Conservation (phyloP, 2,113 vertebrate species). For the Dryoscopus gambensis region DNA sequence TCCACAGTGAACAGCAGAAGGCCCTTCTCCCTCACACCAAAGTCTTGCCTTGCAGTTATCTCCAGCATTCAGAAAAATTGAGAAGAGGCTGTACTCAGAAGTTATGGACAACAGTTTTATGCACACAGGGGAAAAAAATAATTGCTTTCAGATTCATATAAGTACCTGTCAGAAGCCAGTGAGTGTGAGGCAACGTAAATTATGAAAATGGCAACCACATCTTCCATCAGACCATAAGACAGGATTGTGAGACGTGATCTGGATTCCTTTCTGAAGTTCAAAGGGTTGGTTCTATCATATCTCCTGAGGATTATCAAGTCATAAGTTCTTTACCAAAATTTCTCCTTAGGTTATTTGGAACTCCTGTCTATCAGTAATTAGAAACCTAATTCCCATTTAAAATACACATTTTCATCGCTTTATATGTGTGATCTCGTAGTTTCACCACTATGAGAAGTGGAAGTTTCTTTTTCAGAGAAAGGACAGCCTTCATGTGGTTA, state of each 20-base stretch:
- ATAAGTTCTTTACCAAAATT: not conserved
- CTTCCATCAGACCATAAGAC: not conserved
- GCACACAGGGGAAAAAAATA: not conserved
- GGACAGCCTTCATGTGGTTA: not conserved
- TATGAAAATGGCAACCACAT: not conserved
- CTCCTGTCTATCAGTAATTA: not conserved
- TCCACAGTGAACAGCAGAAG: not conserved
- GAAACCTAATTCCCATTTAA: not conserved
- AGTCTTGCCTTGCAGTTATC: not conserved
- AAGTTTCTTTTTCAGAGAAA: too few species aligned
- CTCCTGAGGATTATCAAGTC: not conserved
- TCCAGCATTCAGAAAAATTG: not conserved
- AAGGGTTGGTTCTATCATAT: not conserved
- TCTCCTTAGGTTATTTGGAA: not conserved
- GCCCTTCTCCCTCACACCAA: not conserved
- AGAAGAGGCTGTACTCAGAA: not conserved
- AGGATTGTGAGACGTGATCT: rapidly evolving
- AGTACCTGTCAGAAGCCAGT: not conserved
- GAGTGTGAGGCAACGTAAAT: not conserved
- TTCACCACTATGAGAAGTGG: too few species aligned
- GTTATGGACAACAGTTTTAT: not conserved
- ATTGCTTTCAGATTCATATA: not conserved
- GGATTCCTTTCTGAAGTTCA: not conserved
- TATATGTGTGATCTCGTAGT: not conserved
- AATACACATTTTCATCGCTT: not conserved